Percentiles rank a stretch among this genome's conserved stretches.
phyloP scores from a whole-genome alignment of 2,888 invertebrate genomes.

The Lithophane socia region DNA sequence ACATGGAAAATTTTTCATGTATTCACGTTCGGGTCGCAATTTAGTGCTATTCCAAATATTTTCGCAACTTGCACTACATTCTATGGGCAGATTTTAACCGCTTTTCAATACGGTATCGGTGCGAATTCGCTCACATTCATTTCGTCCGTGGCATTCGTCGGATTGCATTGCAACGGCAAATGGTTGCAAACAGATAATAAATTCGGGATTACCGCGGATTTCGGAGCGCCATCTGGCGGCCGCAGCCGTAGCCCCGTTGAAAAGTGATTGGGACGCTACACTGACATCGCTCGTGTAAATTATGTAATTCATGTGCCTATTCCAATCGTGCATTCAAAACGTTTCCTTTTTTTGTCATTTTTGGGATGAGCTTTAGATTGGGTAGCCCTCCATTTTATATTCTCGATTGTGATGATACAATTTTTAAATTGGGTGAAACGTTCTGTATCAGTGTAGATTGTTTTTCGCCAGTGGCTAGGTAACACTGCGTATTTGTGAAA shows the following conservation, averaged over 20 bases:
- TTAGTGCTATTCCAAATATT: constrained; percentile 53
- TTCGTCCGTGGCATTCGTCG: constrained; percentile 73
- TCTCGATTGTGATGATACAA: constrained; percentile 3
- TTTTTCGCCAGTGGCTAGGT: constrained; percentile 6
- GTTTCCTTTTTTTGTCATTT: constrained; percentile 49
- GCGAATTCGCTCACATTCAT: constrained; percentile 79
- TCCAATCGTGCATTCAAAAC: constrained; percentile 58
- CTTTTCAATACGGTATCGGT: constrained; percentile 70
- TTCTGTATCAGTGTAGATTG: constrained; percentile 23
- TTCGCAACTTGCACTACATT: constrained; percentile 56
- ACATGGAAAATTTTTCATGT: constrained; percentile 5
- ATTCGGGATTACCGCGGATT: constrained; percentile 85
- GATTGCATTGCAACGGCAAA: constrained; percentile 78
- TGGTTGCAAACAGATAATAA: constrained; percentile 87
- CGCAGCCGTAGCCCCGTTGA: constrained; percentile 72
- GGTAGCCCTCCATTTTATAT: constrained; percentile 34
- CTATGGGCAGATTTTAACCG: constrained; percentile 62
- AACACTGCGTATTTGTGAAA: not conserved
- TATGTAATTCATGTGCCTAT: constrained; percentile 69
- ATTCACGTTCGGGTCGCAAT: constrained; percentile 25
- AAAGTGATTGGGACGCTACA: constrained; percentile 79
- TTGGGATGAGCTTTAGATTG: constrained; percentile 46
- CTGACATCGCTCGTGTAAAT: constrained; percentile 71
- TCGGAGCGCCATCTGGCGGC: constrained; percentile 81
- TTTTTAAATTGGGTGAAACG: constrained; percentile 39